A percentile compares a stretch with the other conserved stretches of the same genome.
phyloP scores from a whole-genome alignment of 2,113 vertebrate species.

The Macroglossus sobrinus region DNA sequence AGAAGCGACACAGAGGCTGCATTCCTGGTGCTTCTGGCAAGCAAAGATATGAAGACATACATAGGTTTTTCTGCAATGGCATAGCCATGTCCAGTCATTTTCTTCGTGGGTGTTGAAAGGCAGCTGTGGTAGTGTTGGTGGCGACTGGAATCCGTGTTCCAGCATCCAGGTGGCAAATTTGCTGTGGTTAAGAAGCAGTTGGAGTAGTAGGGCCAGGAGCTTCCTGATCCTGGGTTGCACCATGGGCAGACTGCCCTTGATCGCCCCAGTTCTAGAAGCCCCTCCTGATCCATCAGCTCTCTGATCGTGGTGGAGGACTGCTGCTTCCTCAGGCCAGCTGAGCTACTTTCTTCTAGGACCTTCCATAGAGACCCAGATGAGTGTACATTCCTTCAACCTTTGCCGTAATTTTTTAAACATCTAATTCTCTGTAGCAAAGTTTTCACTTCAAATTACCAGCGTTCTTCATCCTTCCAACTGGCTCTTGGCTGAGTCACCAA shows the following conservation, averaged over 20 bases:
- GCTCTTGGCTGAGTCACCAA: background rate
- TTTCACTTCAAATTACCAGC: background rate
- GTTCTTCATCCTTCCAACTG: background rate
- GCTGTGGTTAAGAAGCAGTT: background rate
- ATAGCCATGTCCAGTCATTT: background rate
- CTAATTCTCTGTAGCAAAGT: background rate
- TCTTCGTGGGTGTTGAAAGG: background rate
- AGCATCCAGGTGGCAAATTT: background rate
- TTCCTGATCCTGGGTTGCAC: background rate
- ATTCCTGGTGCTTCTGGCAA: background rate
- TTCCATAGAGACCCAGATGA: background rate
- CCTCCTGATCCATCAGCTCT: background rate
- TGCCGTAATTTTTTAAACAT: background rate
- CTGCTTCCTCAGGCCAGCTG: background rate
- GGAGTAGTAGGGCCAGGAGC: background rate
- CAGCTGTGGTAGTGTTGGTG: background rate
- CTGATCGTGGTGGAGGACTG: background rate
- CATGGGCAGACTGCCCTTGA: background rate
- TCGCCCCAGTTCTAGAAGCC: rapidly evolving
- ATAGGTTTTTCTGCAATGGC: background rate
- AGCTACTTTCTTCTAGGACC: background rate
- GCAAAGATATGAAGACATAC: background rate
- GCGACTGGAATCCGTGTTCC: background rate
- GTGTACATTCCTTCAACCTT: background rate
- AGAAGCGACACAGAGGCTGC: background rate